These are phyloP conservation scores for Cecidostiba fungosa DNA, from an alignment of 2,888 invertebrate species.

Conservation along the genomic window DNA sequence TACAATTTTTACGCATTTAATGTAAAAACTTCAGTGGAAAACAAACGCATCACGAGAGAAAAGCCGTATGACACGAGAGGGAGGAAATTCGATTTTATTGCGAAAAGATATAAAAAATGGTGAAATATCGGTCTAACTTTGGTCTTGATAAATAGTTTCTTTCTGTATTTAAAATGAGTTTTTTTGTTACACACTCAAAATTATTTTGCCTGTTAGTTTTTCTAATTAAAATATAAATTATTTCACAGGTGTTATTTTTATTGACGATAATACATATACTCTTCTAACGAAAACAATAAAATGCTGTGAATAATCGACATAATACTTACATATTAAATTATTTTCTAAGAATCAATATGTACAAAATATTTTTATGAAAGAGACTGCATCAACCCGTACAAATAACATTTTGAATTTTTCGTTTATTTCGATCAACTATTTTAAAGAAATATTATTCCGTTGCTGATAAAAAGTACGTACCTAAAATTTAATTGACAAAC, in stretches of 20 bases:
- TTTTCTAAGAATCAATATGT: constrained; percentile 33
- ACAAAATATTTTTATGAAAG: constrained; percentile 50
- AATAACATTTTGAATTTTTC: constrained; percentile 25
- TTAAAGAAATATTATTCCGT: not conserved
- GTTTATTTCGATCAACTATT: not conserved
- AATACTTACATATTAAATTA: constrained; percentile 13
- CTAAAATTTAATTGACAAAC: not conserved
- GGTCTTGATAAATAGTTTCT: not conserved
- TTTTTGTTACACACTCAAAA: not conserved
- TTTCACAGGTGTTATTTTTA: not conserved
- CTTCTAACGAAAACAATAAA: constrained; percentile 46
- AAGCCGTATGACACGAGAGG: not conserved
- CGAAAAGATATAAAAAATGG: not conserved
- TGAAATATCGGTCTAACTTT: constrained; percentile 20
- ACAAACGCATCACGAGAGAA: constrained; percentile 23
- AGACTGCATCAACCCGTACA: constrained; percentile 49
- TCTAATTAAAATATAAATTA: too few species aligned
- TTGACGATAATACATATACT: not conserved
- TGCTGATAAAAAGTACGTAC: constrained; percentile 2
- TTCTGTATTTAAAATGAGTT: not conserved
- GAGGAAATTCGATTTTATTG: not conserved
- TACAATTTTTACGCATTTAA: not conserved
- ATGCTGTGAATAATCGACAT: constrained; percentile 32
- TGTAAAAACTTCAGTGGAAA: not conserved
- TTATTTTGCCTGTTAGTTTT: not conserved